These are phyloP conservation scores for Apamea epomidion DNA, from an alignment of 2,888 invertebrate species.

Conservation along the genomic window DNA sequence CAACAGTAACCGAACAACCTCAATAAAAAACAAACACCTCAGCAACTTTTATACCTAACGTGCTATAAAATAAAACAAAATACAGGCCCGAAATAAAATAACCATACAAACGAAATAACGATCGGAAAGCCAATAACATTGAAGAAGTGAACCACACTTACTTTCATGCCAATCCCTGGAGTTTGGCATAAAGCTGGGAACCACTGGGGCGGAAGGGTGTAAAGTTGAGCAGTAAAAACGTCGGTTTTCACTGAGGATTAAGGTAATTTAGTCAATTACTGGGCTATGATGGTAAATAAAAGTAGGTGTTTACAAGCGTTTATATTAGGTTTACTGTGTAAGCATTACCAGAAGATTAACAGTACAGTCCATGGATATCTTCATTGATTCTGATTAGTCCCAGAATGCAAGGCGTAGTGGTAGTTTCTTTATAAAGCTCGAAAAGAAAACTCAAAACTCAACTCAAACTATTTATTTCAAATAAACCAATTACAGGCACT, in stretches of 20 bases:
- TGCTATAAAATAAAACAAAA: constrained; percentile 57
- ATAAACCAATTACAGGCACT: too few relatives aligned
- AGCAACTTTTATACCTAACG: constrained; percentile 39
- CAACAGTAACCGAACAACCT: constrained; percentile 22
- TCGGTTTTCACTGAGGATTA: constrained; percentile 45
- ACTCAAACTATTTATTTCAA: too few relatives aligned
- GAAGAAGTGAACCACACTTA: constrained; percentile 57
- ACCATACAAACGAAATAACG: constrained; percentile 59
- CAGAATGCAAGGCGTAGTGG: not conserved
- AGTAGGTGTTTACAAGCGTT: constrained; percentile 35
- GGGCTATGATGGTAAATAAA: constrained; percentile 29
- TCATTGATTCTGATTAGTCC: not conserved
- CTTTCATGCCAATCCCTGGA: constrained; percentile 58
- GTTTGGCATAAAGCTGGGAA: constrained; percentile 41
- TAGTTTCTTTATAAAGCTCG: not conserved
- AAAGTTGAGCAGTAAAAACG: constrained; percentile 55
- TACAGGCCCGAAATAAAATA: constrained; percentile 57
- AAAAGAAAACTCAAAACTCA: too few relatives aligned
- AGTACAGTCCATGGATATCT: not conserved
- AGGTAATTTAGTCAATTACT: constrained; percentile 56
- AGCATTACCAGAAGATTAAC: not conserved
- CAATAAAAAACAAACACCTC: constrained; percentile 49
- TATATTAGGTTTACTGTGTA: constrained; percentile 11
- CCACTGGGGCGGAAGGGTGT: constrained; percentile 43
- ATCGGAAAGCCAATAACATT: constrained; percentile 58